phyloP scores from a whole-genome alignment of 2,888 invertebrate genomes.

The Euspilapteryx auroguttella region DNA sequence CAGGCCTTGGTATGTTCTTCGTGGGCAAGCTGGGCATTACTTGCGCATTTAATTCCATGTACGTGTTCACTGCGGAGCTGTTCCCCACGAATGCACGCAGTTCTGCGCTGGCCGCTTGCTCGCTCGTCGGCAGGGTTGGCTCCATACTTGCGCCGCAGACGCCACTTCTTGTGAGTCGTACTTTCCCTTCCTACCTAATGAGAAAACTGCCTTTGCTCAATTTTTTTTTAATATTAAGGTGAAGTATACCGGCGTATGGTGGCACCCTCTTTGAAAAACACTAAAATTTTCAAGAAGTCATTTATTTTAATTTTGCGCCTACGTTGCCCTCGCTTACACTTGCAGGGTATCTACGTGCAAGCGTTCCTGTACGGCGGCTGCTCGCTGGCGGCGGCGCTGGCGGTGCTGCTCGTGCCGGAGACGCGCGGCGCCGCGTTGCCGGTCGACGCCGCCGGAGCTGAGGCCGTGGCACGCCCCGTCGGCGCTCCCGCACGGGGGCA shows the following conservation, averaged over 20 bases:
- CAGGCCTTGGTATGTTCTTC: constrained; percentile 48
- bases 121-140: constrained; percentile 70
- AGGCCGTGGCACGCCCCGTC: constrained; percentile 13
- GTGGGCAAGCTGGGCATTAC: constrained; percentile 68
- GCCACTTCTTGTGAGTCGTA: constrained; percentile 64
- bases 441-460: constrained; percentile 50
- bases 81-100: constrained; percentile 70
- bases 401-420: constrained; percentile 62
- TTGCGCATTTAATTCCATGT: constrained; percentile 67
- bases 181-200: too few relatives aligned
- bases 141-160: constrained; percentile 73
- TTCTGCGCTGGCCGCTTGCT: constrained; percentile 67
- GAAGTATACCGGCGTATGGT: too few relatives aligned
- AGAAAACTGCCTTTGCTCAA: too few relatives aligned
- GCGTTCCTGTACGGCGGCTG: constrained; percentile 48
- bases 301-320: too few relatives aligned
- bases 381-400: constrained; percentile 38
- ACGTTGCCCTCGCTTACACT: too few relatives aligned
- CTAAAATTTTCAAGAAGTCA: too few relatives aligned
- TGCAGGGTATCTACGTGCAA: constrained; percentile 26
- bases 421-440: constrained; percentile 60
- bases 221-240: too few relatives aligned
- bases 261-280: too few relatives aligned
- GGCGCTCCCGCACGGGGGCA: constrained; percentile 5
- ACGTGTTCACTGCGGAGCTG: constrained; percentile 71